phyloP scores from a whole-genome alignment of 2,797 vertebrate genomes.

The Anabas testudineus region DNA sequence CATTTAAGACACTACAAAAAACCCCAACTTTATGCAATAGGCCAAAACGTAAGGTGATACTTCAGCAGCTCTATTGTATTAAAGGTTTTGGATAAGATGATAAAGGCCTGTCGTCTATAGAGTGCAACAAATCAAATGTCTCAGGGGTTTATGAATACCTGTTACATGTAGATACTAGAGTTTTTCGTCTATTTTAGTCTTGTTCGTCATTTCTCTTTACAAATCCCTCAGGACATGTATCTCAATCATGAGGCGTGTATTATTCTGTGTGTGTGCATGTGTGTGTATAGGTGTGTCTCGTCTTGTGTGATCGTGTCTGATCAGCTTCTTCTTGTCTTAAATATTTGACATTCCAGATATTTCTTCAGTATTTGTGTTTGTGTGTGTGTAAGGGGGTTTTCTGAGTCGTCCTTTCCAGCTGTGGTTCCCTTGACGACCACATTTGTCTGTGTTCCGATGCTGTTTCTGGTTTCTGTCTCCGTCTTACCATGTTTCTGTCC shows the following conservation, averaged over 20 bases:
- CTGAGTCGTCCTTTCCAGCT: slow-evolving; percentile 1
- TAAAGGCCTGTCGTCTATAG: too few species aligned
- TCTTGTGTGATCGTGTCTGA: neutral
- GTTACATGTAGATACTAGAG: neutral
- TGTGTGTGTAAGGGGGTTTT: neutral
- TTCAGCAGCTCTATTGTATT: too few species aligned
- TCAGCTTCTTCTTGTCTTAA: neutral
- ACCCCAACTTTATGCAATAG: too few species aligned
- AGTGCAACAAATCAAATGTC: too few species aligned
- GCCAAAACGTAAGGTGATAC: too few species aligned
- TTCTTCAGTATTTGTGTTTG: neutral
- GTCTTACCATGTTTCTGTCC: neutral
- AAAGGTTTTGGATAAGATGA: too few species aligned
- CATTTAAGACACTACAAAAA: too few species aligned
- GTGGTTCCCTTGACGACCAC: slow-evolving; percentile 31
- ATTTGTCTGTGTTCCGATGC: neutral
- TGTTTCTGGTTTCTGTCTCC: neutral
- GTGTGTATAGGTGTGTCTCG: neutral
- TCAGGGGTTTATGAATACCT: too few species aligned
- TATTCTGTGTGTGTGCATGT: neutral
- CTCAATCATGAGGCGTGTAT: too few species aligned
- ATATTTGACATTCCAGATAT: neutral
- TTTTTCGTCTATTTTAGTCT: too few species aligned
- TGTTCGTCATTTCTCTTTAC: too few species aligned
- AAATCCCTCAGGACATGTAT: neutral